These are phyloP conservation scores for Hypothenemus hampei DNA, from an alignment of 1,140 invertebrate genomes.

Conservation along the genomic window DNA sequence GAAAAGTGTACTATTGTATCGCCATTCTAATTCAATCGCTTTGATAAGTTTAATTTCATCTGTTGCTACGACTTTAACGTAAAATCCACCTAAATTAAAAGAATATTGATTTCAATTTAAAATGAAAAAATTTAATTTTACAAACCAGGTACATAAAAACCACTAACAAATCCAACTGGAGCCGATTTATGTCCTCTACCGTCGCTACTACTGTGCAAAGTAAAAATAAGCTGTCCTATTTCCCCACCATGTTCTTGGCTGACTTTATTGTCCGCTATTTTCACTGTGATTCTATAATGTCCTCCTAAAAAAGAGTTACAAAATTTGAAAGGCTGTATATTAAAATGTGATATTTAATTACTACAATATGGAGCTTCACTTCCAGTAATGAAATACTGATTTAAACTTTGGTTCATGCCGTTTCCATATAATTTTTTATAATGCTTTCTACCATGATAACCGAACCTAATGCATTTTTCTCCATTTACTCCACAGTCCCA, in stretches of 20 bases:
- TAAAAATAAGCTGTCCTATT: constrained; percentile 65
- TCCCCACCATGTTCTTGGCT: constrained; percentile 71
- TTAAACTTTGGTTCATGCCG: constrained; percentile 48
- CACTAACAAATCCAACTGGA: constrained; percentile 35
- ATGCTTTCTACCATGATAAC: constrained; percentile 55
- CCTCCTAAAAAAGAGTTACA: constrained; percentile 50
- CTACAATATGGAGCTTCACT: constrained; percentile 66
- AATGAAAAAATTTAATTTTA: too few relatives aligned
- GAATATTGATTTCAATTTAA: not conserved
- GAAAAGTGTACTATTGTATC: constrained; percentile 68
- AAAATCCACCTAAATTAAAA: constrained; percentile 39
- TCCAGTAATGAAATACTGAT: constrained; percentile 67
- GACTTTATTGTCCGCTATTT: constrained; percentile 65
- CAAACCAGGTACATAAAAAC: constrained; percentile 62
- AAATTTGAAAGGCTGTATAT: not conserved
- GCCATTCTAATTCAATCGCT: constrained; percentile 67
- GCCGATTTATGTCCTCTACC: constrained; percentile 36
- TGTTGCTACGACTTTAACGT: constrained; percentile 63
- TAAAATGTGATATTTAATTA: constrained; percentile 50
- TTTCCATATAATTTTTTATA: constrained; percentile 46
- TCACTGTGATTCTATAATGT: constrained; percentile 69
- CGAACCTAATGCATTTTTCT: constrained; percentile 65
- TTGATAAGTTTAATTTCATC: constrained; percentile 59
- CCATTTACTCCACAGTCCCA: constrained; percentile 60
- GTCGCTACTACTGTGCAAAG: constrained; percentile 55